phyloP scores from a whole-genome alignment of 64 coral and sea anemone genomes.

The Exaiptasia diaphana region DNA sequence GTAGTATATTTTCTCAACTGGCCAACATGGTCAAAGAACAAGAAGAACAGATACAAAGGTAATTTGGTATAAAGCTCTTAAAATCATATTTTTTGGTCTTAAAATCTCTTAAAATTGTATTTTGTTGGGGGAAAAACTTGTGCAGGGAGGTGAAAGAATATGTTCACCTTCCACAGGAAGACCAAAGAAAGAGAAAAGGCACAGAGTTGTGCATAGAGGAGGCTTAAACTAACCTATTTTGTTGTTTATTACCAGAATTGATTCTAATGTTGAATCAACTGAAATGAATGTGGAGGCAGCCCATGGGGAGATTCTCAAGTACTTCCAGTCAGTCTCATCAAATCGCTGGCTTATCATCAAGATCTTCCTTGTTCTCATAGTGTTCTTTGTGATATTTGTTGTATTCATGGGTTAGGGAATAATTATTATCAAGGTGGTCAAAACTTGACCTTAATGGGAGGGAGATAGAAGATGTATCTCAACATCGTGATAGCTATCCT shows the following conservation, averaged over 20 bases:
- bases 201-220: no score
- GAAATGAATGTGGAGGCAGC: constrained; percentile 91
- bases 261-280: constrained; percentile 91
- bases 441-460: no score
- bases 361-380: constrained; percentile 90
- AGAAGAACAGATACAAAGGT: constrained; percentile 98
- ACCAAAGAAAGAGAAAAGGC: no score
- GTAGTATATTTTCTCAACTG: constrained; percentile 87
- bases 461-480: no score
- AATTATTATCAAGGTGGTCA: no score
- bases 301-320: constrained; percentile 95
- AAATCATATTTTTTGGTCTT: no score
- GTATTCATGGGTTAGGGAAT: constrained; percentile 92
- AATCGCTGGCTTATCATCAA: constrained; percentile 99
- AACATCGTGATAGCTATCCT: no score
- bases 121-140: background rate
- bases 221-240: no score
- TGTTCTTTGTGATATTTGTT: constrained; percentile 96
- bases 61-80: no score
- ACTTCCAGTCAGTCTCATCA: constrained; percentile 95
- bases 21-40: constrained; percentile 98
- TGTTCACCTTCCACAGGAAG: no score
- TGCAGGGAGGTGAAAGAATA: background rate
- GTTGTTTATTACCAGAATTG: constrained; percentile 72
- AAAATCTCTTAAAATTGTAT: background rate